These are phyloP conservation scores for Iphiclides podalirius DNA, from an alignment of 2,888 invertebrate species.

Conservation along the genomic window DNA sequence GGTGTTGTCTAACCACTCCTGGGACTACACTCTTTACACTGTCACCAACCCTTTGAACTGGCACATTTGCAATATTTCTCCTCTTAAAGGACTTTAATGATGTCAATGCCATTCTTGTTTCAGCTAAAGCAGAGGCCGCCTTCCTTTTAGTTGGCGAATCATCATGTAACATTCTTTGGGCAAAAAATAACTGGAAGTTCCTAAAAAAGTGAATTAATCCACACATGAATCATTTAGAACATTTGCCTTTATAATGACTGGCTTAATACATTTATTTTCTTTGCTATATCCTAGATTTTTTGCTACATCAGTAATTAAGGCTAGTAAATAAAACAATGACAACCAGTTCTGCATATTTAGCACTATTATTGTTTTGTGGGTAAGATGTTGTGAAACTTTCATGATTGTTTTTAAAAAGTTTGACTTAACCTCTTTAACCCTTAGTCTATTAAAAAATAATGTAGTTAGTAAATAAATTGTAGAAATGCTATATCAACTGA, in stretches of 20 bases:
- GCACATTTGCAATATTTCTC: constrained; percentile 68
- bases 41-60: constrained; percentile 77
- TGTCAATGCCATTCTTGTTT: constrained; percentile 88
- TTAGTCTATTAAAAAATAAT: too few species aligned
- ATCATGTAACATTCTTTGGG: constrained; percentile 84
- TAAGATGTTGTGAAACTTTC: not conserved
- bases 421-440: too few species aligned
- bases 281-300: not conserved
- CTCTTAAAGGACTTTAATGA: constrained; percentile 85
- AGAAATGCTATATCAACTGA: too few species aligned
- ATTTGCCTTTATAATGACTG: too few species aligned
- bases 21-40: constrained; percentile 74
- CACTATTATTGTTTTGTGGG: not conserved
- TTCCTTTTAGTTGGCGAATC: constrained; percentile 79
- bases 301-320: not conserved
- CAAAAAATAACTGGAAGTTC: constrained; percentile 87
- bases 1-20: constrained; percentile 76
- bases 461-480: too few species aligned
- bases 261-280: not conserved
- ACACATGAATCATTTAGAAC: too few species aligned
- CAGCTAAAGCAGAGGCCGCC: constrained; percentile 81
- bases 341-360: not conserved
- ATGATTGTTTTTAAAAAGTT: too few species aligned
- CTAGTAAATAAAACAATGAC: not conserved
- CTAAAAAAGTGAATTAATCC: constrained; percentile 69